Percentiles rank a stretch among this genome's conserved stretches.
Conservation (phyloP, 1,140 invertebrate genomes). For the Orchestia grillus region DNA sequence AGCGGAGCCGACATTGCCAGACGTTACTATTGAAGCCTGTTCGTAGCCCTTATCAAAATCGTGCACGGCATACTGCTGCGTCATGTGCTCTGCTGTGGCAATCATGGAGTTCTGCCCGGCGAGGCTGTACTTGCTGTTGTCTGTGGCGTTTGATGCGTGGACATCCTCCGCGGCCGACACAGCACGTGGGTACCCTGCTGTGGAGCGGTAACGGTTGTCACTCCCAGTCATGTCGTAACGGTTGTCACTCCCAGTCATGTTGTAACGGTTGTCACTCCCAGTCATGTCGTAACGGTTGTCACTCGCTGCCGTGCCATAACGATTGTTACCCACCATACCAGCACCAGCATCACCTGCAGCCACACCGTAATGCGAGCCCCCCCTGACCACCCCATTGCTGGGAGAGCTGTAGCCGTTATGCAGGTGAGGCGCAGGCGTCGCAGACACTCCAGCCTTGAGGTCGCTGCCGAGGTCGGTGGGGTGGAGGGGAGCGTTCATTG, state of each 20-base stretch:
- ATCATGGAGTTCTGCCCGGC: not conserved
- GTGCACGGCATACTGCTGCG: conserved; percentile 17
- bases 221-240: not conserved
- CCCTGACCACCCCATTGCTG: not conserved
- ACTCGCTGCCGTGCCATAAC: not conserved
- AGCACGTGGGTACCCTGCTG: not conserved
- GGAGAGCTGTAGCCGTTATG: not conserved
- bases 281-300: not conserved
- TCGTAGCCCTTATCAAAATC: conserved; percentile 1
- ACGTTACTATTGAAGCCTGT: not conserved
- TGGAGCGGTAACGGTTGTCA: not conserved
- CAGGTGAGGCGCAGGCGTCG: not conserved
- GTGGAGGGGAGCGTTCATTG: not conserved
- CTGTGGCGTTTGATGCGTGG: not conserved
- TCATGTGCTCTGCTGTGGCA: not conserved
- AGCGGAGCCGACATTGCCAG: not conserved
- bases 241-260: not conserved
- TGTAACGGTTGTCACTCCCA: not conserved
- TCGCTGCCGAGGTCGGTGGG: not conserved
- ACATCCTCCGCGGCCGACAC: not conserved
- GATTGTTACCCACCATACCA: not conserved
- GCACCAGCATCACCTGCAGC: not conserved
- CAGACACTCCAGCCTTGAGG: not conserved
- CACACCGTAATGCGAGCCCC: not conserved
- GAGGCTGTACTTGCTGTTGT: not conserved